Conservation (phyloP, 2,888 invertebrate genomes). For the Platycheirus rosarum region DNA sequence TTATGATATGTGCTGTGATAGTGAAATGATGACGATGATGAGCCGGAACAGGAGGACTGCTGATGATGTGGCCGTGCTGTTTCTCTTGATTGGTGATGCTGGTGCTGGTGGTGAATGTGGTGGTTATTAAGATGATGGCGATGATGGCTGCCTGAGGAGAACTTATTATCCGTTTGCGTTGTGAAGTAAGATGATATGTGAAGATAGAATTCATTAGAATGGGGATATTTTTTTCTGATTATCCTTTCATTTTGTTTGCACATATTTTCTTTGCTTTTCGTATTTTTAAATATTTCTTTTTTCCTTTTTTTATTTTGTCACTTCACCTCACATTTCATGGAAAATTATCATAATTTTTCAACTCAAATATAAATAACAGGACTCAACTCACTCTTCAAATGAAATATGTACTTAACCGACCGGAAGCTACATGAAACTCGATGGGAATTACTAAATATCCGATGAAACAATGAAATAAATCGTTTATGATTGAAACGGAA, state of each 20-base stretch:
- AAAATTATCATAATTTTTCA: too few relatives aligned
- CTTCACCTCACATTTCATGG: constrained; percentile 22
- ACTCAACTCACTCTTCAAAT: constrained; percentile 29
- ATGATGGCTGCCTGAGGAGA: constrained; percentile 51
- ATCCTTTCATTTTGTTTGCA: constrained; percentile 71
- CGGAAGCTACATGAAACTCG: constrained; percentile 13
- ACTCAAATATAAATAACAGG: background rate
- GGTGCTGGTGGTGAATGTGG: constrained; percentile 38
- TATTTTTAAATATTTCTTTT: background rate
- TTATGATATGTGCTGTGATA: constrained; percentile 65
- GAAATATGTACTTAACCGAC: constrained; percentile 20
- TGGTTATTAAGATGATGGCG: constrained; percentile 37
- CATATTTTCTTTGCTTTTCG: constrained; percentile 49
- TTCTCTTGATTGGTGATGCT: constrained; percentile 54
- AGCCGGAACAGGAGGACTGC: constrained; percentile 64
- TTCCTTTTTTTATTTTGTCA: constrained; percentile 9
- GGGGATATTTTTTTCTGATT: constrained; percentile 61
- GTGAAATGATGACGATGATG: constrained; percentile 51
- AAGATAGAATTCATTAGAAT: constrained; percentile 69
- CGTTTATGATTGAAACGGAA: constrained; percentile 71
- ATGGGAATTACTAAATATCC: constrained; percentile 17
- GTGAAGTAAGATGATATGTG: constrained; percentile 64
- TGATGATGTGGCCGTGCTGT: constrained; percentile 65
- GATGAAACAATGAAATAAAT: constrained; percentile 50
- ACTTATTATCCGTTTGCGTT: constrained; percentile 67